These are phyloP conservation scores for Pollachius pollachius DNA, from an alignment of 2,113 vertebrate species.

Conservation along the genomic window DNA sequence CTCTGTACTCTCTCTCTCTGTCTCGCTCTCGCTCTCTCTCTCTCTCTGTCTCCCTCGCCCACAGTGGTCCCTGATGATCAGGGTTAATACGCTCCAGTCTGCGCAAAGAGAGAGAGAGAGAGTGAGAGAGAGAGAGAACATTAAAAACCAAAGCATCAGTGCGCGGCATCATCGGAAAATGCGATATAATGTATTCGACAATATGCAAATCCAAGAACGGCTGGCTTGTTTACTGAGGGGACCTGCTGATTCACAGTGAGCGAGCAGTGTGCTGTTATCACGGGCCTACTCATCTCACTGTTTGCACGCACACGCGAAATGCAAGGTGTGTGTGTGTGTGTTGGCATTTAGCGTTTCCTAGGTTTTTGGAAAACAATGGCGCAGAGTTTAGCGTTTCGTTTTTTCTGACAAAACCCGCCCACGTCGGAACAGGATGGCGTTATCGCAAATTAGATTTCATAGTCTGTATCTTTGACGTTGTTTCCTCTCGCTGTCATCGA, in stretches of 20 bases:
- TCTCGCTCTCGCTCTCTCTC: conserved; percentile 5
- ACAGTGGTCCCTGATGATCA: conserved; percentile 53
- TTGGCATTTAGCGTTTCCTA: no score
- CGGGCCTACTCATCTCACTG: no score
- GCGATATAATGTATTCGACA: conserved; percentile 71
- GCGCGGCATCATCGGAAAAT: conserved; percentile 60
- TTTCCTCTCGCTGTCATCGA: no score
- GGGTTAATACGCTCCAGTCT: conserved; percentile 66
- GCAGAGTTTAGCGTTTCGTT: no score
- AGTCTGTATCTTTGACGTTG: no score
- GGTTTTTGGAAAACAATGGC: no score
- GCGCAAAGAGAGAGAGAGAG: conserved; percentile 37
- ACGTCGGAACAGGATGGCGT: no score
- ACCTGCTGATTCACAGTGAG: conserved; percentile 67
- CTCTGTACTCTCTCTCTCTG: no score
- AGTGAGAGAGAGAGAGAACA: conserved; percentile 10
- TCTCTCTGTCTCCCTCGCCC: conserved; percentile 44
- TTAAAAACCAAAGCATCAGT: conserved; percentile 33
- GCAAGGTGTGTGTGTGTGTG: no score
- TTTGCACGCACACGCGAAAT: no score
- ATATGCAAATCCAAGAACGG: conserved; percentile 73
- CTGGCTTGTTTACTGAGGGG: conserved; percentile 71
- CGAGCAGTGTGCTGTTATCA: background rate
- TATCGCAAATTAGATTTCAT: no score
- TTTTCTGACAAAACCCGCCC: no score